Base-by-base conservation (phyloP, 2,797 vertebrate genomes). In the Clamator glandarius region DNA sequence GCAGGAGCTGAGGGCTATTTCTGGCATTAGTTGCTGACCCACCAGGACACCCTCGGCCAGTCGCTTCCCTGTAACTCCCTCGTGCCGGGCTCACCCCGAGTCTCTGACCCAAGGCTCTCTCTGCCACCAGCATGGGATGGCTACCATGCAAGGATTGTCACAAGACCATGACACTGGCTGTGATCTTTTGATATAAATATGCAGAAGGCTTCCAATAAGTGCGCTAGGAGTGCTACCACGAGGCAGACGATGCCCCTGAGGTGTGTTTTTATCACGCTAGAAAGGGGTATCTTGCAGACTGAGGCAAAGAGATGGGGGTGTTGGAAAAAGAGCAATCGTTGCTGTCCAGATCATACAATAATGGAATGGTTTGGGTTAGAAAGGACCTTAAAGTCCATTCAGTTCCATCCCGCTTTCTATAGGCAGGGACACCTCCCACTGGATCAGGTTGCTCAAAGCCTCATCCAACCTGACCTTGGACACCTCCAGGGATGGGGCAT, bases 101-200 rank as follows among this genome's bases (percentile, higher is more conserved):
- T 15, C 64, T 31, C 26, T 18, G 3, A 36, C n/a, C 55, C 64
- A 8, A n/a, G 36, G 31, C 52, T 78, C 16, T 35, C 17, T 25
- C 7, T 31, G 11, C 80, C n/a, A n/a, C n/a, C 1, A 3, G 12
- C 0, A 2, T 8, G 59, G 83, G 63, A 36, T 0, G 0, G 6
- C 31, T 55, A 7, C 51, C 15, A 1, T 3, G 48, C 26, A 5
- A 5, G 28, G 12, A 14, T n/a, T 66, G 48, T 74, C 79, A 73
- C 76, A 61, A 87, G 76, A 26, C 25, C 9, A 0, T 4, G 48
- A 4, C 0, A 3, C 48, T 31, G 67, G 26, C 68, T 31, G 57
- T 5, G 33, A 24, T 9, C 75, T 68, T 85, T 42, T 21, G 41
- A 42, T 58, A 68, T 31, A 44, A 36, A 36, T 11, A n/a, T 16